Conservation (phyloP, 37 sponge, comb jelly and placozoan genomes). For the Bolinopsis microptera region DNA sequence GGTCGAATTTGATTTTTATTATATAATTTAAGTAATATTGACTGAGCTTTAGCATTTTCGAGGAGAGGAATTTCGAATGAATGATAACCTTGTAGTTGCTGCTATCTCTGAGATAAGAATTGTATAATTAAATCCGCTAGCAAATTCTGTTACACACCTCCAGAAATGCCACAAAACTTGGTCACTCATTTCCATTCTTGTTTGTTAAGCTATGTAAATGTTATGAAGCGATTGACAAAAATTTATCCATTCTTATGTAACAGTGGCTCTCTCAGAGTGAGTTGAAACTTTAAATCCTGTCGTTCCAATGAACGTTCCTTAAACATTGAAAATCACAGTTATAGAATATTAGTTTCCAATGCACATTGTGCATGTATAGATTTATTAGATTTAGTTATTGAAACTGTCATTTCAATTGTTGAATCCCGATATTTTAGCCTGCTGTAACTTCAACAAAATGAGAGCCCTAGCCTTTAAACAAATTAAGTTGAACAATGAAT, state of each 20-base stretch:
- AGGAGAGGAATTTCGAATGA: background rate
- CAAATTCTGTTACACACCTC: background rate
- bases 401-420: background rate
- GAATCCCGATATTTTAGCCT: background rate
- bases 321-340: too few species aligned
- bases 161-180: background rate
- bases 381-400: background rate
- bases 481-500: background rate
- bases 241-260: background rate
- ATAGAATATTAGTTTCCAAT: background rate
- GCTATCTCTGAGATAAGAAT: too few species aligned
- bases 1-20: background rate
- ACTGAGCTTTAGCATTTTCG: background rate
- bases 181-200: background rate
- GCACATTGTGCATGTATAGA: background rate
- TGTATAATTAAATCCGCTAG: too few species aligned
- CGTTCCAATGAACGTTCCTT: background rate
- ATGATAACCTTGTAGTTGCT: background rate
- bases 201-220: background rate
- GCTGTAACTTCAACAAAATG: background rate
- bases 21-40: background rate
- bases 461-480: background rate
- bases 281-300: too few species aligned
- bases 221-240: background rate
- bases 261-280: background rate